phyloP scores from a whole-genome alignment of 2,797 vertebrate genomes.

The Bradypodion pumilum region DNA sequence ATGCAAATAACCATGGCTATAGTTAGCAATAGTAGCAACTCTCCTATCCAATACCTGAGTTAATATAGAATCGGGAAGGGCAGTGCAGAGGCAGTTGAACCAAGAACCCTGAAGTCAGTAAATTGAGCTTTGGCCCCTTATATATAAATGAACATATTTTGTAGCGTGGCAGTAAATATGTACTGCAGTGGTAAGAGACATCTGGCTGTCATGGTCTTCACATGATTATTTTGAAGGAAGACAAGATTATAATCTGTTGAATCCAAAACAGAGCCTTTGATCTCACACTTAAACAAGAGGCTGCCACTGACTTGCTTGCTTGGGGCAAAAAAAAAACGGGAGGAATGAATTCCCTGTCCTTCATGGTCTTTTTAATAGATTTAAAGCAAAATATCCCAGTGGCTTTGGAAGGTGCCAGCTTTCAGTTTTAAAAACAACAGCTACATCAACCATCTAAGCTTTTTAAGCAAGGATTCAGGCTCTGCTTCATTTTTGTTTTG shows the following conservation, averaged over 20 bases:
- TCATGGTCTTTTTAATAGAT: background rate
- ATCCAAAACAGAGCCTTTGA: background rate
- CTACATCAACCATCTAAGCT: background rate
- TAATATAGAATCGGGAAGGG: background rate
- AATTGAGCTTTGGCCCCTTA: slow-evolving; percentile 16
- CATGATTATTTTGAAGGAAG: background rate
- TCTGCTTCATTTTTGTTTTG: background rate
- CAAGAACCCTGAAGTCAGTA: slow-evolving; percentile 3
- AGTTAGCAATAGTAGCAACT: too few relatives aligned
- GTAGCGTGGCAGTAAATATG: background rate
- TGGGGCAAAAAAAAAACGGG: slow-evolving; percentile 1
- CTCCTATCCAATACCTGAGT: too few relatives aligned
- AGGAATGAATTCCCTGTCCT: background rate
- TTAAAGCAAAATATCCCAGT: background rate
- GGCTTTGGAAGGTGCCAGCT: background rate
- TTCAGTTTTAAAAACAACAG: background rate
- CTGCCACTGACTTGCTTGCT: background rate
- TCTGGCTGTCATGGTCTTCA: background rate
- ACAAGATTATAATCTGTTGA: background rate
- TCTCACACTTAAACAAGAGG: background rate
- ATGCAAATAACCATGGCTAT: too few relatives aligned
- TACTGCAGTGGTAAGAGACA: slow-evolving; percentile 14
- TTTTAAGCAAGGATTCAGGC: background rate
- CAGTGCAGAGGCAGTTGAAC: background rate
- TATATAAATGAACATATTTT: too few relatives aligned